These are phyloP conservation scores for Microplitis deprimator DNA, from an alignment of 2,888 invertebrate genomes.

Conservation along the genomic window DNA sequence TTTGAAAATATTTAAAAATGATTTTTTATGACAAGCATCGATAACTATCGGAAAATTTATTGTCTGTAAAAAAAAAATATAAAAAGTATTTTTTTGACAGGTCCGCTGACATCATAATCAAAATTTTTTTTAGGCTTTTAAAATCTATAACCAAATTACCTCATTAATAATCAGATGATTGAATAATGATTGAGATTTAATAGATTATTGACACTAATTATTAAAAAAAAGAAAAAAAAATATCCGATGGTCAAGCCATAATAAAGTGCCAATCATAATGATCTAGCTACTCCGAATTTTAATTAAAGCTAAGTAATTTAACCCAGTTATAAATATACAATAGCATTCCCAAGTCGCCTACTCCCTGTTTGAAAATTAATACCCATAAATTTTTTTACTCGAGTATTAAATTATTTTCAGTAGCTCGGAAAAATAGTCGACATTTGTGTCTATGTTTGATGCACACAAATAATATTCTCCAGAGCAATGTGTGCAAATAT, in stretches of 20 bases:
- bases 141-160: background rate
- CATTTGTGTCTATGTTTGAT: background rate
- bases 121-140: background rate
- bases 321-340: background rate
- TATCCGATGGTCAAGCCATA: background rate
- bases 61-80: too few species aligned
- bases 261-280: background rate
- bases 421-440: background rate
- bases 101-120: background rate
- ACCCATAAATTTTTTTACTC: background rate
- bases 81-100: background rate
- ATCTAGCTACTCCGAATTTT: background rate
- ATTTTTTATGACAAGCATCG: too few species aligned
- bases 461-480: background rate
- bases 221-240: background rate
- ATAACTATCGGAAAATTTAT: too few species aligned
- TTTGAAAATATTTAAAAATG: too few species aligned
- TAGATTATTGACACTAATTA: background rate
- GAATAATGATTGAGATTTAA: background rate
- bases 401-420: background rate
- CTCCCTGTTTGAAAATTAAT: background rate
- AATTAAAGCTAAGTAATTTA: background rate
- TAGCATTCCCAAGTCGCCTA: background rate
- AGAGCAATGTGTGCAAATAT: background rate
- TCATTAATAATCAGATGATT: background rate